Percentiles rank a stretch among this genome's conserved stretches.
Conservation (phyloP, 2,797 vertebrate genomes). For the Amazona ochrocephala region DNA sequence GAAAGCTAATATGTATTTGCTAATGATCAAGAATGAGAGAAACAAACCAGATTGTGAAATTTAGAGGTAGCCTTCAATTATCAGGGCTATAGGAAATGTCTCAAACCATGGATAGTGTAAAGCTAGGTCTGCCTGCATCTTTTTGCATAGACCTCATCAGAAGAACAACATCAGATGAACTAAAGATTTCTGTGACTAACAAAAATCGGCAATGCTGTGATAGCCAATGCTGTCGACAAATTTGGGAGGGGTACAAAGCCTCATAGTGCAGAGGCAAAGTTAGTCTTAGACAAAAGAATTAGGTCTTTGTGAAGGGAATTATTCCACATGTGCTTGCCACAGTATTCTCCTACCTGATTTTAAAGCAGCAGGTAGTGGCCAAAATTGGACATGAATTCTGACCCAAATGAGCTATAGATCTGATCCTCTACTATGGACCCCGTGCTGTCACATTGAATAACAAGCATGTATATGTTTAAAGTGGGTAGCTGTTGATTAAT, state of each 20-base stretch:
- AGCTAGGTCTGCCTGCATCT: background rate
- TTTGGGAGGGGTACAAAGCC: background rate
- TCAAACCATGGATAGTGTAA: background rate
- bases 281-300: background rate
- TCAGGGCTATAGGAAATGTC: background rate
- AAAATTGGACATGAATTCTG: background rate
- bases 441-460: background rate
- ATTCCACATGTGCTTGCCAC: background rate
- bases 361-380: background rate
- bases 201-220: background rate
- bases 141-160: background rate
- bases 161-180: background rate
- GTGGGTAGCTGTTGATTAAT: background rate
- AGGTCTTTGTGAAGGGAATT: background rate
- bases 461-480: background rate
- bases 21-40: background rate
- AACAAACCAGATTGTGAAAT: background rate
- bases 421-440: background rate
- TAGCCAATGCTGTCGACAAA: background rate
- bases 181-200: background rate
- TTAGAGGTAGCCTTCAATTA: background rate
- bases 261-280: background rate
- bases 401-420: accelerated
- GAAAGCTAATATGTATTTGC: background rate
- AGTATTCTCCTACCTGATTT: background rate